Percentiles rank a stretch among this genome's conserved stretches.
Evolutionary conservation across 30 jellyfish, hydroid and myxozoan species (phyloP).

Genomic region (Chrysaora quinquecirrha): DNA sequence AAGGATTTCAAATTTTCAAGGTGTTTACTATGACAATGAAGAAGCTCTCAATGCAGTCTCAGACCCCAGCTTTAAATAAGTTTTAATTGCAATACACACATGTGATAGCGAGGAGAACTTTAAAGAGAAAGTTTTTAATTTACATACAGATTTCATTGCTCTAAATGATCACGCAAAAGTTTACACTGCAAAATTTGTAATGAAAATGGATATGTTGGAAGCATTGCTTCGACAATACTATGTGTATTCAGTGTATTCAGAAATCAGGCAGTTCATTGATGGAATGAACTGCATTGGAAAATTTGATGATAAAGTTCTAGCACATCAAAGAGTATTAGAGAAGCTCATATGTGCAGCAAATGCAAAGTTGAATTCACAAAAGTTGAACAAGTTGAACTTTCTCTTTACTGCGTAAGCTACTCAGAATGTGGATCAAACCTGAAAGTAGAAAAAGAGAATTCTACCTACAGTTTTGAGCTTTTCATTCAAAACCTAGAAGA

Average conservation of each 20-base stretch:
- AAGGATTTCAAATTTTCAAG: constrained; percentile 24
- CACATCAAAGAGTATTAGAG: constrained; percentile 34
- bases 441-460: constrained; percentile 12
- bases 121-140: constrained; percentile 1
- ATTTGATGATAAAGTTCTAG: constrained; percentile 4
- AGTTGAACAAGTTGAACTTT: too few relatives aligned
- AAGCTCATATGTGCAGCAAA: constrained; percentile 34
- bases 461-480: constrained; percentile 37
- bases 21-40: constrained; percentile 28
- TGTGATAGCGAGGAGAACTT: constrained; percentile 6
- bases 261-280: constrained; percentile 40
- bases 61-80: constrained; percentile 29
- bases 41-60: constrained; percentile 29
- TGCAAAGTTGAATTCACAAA: constrained; percentile 24
- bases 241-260: constrained; percentile 45
- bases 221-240: constrained; percentile 31
- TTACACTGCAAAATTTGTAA: constrained; percentile 26
- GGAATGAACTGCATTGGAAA: constrained; percentile 47
- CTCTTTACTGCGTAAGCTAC: constrained; percentile 23
- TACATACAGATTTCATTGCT: constrained; percentile 30
- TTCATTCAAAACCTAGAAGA: constrained; percentile 43
- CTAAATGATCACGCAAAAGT: constrained; percentile 16
- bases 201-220: constrained; percentile 31
- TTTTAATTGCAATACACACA: constrained; percentile 15
- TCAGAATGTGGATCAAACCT: constrained; percentile 42